These are phyloP conservation scores for Mesitornis unicolor DNA, from an alignment of 2,113 vertebrate genomes.

Conservation along the genomic window DNA sequence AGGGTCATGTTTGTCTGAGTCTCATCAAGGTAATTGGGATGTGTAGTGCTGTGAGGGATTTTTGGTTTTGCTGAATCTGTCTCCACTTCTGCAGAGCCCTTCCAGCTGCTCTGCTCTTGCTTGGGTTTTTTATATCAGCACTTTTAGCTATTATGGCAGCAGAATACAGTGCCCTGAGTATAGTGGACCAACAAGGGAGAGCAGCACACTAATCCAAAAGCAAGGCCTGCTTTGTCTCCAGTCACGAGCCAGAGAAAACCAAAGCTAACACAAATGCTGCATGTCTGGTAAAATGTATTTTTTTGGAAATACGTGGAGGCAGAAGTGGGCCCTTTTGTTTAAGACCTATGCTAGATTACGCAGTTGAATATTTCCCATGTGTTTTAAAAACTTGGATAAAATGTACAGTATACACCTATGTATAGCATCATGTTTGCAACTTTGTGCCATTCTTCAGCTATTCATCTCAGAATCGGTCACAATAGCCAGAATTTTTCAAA, in stretches of 20 bases:
- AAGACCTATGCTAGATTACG: neutral
- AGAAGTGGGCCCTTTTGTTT: neutral
- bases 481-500: slow-evolving; percentile 10
- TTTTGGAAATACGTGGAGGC: neutral
- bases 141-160: neutral
- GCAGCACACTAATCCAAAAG: neutral
- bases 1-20: neutral
- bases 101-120: slow-evolving; percentile 22
- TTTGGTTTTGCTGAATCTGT: neutral
- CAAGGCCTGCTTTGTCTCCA: neutral
- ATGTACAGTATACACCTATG: neutral
- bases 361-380: neutral
- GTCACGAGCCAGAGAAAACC: slow-evolving; percentile 7
- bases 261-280: slow-evolving; percentile 25
- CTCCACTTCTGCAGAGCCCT: neutral
- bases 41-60: neutral
- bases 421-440: slow-evolving; percentile 33
- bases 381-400: slow-evolving; percentile 26
- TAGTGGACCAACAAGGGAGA: slow-evolving; percentile 27
- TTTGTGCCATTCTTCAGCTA: slow-evolving; percentile 43
- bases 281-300: neutral
- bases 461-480: slow-evolving; percentile 49
- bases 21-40: neutral
- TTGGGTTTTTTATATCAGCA: slow-evolving; percentile 34
- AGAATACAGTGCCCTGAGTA: slow-evolving; percentile 17